Conservation (phyloP, 2,797 vertebrate genomes). For the Calcarius lapponicus region DNA sequence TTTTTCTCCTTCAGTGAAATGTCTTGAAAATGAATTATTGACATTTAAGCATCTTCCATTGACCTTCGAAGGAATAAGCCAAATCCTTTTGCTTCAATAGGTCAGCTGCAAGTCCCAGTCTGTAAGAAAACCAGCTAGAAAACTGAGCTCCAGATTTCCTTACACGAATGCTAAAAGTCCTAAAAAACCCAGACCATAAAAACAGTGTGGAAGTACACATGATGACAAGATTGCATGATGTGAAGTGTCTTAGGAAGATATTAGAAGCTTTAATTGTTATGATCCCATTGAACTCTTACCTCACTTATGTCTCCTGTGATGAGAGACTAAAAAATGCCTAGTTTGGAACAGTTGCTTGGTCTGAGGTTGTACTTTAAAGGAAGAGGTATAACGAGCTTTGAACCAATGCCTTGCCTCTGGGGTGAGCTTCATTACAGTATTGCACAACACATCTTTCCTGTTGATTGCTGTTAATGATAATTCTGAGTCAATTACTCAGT, state of each 20-base stretch:
- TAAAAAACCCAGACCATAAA: neutral
- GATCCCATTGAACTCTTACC: neutral
- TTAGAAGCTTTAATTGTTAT: neutral
- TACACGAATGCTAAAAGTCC: neutral
- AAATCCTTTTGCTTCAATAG: neutral
- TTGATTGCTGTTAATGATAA: neutral
- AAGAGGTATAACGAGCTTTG: neutral
- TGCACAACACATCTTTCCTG: neutral
- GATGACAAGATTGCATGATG: neutral
- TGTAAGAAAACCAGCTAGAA: neutral
- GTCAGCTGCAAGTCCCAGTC: neutral
- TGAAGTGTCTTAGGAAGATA: neutral
- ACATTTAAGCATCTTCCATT: neutral
- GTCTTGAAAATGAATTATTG: neutral
- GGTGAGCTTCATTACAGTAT: neutral
- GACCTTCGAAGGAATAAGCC: neutral
- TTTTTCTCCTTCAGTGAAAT: neutral
- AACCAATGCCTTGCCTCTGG: neutral
- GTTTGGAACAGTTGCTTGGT: neutral
- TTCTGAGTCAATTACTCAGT: neutral
- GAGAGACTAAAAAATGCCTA: neutral
- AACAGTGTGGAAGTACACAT: neutral
- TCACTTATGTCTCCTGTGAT: neutral
- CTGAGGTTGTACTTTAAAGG: neutral
- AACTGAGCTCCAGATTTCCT: neutral